Evolutionary conservation across 2,797 vertebrate genomes (phyloP).

Genomic region (Acrossocheilus fasciatus): DNA sequence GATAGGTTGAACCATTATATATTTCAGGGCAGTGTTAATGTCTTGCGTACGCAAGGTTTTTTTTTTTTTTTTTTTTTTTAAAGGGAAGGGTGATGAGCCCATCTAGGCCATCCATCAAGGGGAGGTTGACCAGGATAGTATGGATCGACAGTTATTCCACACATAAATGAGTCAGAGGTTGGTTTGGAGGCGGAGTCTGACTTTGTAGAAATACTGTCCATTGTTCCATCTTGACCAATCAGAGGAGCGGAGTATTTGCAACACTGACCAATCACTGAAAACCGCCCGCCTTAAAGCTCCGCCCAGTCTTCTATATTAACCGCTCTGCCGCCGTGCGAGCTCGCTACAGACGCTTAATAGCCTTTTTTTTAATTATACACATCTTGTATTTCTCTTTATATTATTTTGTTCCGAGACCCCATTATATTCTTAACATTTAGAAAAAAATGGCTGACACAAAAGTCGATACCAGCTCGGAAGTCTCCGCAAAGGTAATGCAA

Average conservation of each 20-base stretch:
- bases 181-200: constrained; percentile 59
- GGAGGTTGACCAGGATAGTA: constrained; percentile 44
- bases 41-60: background rate
- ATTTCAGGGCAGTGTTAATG: background rate
- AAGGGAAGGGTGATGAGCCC: constrained; percentile 14
- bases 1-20: background rate
- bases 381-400: constrained; percentile 59
- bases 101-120: constrained; percentile 52
- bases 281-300: constrained; percentile 59
- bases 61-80: background rate
- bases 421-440: constrained; percentile 59
- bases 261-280: constrained; percentile 65
- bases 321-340: constrained; percentile 59
- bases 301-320: constrained; percentile 72
- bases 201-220: constrained; percentile 69
- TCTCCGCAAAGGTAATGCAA: constrained; percentile 67
- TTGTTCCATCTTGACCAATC: constrained; percentile 73
- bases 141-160: constrained; percentile 60
- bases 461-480: constrained; percentile 71
- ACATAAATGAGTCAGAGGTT: constrained; percentile 65
- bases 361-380: constrained; percentile 56
- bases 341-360: constrained; percentile 68
- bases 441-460: constrained; percentile 73
- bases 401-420: constrained; percentile 60
- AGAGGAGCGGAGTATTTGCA: constrained; percentile 44